Conservation (phyloP, 1,140 invertebrate species). For the Sycobia sp. region DNA sequence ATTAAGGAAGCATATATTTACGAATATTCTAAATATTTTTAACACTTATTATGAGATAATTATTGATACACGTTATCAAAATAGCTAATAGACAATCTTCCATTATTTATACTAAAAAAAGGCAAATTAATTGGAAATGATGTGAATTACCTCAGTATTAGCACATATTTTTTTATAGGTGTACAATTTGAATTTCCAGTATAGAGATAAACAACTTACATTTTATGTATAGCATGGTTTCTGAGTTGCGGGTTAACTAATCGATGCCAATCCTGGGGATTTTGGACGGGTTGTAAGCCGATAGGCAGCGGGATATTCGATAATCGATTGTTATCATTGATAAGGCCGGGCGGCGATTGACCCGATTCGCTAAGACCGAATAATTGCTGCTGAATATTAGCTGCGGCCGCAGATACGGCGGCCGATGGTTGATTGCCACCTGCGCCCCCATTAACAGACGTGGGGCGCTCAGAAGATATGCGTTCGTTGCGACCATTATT, state of each 20-base stretch:
- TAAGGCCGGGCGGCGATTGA: conserved; percentile 47
- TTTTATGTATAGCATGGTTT: conserved; percentile 98
- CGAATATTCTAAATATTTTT: no score
- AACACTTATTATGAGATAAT: no score
- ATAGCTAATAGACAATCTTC: no score
- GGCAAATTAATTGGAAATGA: no score
- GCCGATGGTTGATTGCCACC: conserved; percentile 49
- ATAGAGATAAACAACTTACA: conserved; percentile 67
- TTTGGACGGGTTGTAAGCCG: conserved; percentile 72
- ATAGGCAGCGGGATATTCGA: conserved; percentile 66
- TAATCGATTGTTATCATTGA: conserved; percentile 44
- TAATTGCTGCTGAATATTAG: conserved; percentile 53
- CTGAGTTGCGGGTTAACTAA: conserved; percentile 94
- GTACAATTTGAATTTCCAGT: no score
- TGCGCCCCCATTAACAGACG: conserved; percentile 49
- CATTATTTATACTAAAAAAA: no score
- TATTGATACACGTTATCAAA: no score
- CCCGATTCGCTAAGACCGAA: conserved; percentile 57
- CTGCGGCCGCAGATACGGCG: conserved; percentile 54
- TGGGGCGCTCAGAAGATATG: conserved; percentile 40
- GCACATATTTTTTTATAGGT: no score
- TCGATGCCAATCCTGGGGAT: conserved; percentile 97
- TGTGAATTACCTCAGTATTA: no score
- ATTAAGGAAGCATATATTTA: no score
- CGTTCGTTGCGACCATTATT: conserved; percentile 4